These are phyloP conservation scores for Bellardia pandia DNA, from an alignment of 2,888 invertebrate species.

Conservation along the genomic window DNA sequence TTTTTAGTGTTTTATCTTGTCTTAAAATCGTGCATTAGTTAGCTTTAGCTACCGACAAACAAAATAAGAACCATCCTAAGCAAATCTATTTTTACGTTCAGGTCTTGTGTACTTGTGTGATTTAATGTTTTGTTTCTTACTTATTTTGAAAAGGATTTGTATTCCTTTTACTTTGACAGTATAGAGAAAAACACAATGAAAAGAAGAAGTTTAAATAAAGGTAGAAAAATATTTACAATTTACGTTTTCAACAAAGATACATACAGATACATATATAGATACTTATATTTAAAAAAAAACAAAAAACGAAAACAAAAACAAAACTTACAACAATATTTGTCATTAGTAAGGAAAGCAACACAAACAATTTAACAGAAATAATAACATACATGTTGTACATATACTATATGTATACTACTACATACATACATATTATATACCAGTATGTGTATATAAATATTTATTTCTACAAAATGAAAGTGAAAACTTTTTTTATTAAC, in stretches of 20 bases:
- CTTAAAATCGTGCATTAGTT: too few species aligned
- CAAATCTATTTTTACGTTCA: too few species aligned
- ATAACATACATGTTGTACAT: constrained; percentile 35
- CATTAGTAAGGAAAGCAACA: constrained; percentile 20
- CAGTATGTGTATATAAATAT: constrained; percentile 18
- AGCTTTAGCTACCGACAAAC: too few species aligned
- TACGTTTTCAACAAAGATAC: constrained; percentile 29
- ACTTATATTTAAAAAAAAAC: background rate
- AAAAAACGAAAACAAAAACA: background rate
- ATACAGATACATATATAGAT: constrained; percentile 17
- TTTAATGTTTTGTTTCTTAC: constrained; percentile 1
- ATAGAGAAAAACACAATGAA: constrained; percentile 3
- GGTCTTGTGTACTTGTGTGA: background rate
- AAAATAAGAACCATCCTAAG: too few species aligned
- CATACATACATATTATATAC: background rate
- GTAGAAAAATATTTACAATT: constrained; percentile 57
- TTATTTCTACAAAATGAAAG: constrained; percentile 53
- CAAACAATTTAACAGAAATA: background rate
- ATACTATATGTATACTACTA: background rate
- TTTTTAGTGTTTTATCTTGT: too few species aligned
- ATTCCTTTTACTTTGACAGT: constrained; percentile 6
- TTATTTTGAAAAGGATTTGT: constrained; percentile 18
- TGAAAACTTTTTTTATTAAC: constrained; percentile 40
- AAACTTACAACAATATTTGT: constrained; percentile 50
- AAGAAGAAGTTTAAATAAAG: constrained; percentile 17